Base-by-base conservation (phyloP, 1,140 invertebrate genomes). In the Lanistes nyassanus region DNA sequence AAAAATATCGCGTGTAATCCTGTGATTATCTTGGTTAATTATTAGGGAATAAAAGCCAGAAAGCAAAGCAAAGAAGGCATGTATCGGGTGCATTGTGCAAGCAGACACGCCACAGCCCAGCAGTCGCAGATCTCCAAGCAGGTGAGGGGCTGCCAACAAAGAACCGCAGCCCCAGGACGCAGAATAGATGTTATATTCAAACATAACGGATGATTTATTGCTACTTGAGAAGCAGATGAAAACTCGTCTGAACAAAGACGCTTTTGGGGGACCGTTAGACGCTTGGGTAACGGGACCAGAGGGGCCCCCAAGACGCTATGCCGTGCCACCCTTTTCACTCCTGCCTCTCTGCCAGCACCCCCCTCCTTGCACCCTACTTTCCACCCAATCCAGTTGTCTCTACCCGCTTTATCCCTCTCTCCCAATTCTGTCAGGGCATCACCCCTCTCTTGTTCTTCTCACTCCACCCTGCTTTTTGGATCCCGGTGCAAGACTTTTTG, bases 141-240 rank as follows among this genome's bases (percentile, higher is more conserved):
- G 80, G 80, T 81, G 80, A 81, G 74, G 51, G 36, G n/a, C 34
- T n/a, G 13, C n/a, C 34, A 62, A 75, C 71, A 81, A 79, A 81
- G 79, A 77, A 60, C 69, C 23, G 23, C 67, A 62, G 74, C 76
- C 71, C 72, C 58, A 76, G 80, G 74, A 81, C 78, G 77, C 78
- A 79, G 74, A 81, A 81, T 81, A 81, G 76, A 81, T 79, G 80
- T 78, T 77, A 81, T 79, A 78, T 78, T 75, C 74, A 76, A 76
- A 75, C 75, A 76, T 79, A 77, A 79, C 78, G 79, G 78, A 81
- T 81, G 80, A 81, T 81, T 81, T 81, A 81, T 81, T 79, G 78
- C 76, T 79, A 81, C 80, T 81, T 79, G 76, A 81, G 78, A 75
- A 71, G 78, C 78, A 81, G 76, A 77, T 78, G 78, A 81, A 78